phyloP scores from a whole-genome alignment of 2,113 vertebrate genomes.

The Balaeniceps rex region DNA sequence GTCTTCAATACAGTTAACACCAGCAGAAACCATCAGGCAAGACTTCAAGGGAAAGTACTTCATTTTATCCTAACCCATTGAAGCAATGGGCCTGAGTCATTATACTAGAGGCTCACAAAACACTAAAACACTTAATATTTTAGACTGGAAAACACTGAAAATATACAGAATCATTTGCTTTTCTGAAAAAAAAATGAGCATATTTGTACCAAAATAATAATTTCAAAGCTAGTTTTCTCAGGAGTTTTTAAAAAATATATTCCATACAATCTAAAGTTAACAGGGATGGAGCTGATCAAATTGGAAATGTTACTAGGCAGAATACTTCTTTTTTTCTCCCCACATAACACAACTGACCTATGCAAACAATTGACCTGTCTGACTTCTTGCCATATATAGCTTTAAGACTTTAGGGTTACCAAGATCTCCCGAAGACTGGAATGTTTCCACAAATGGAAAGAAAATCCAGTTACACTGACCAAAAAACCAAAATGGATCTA shows the following conservation, averaged over 20 bases:
- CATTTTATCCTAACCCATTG: neutral
- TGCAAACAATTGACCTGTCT: neutral
- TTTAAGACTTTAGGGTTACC: neutral
- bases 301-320: neutral
- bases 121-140: neutral
- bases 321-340: neutral
- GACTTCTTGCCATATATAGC: neutral
- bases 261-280: neutral
- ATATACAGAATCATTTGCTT: neutral
- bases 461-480: neutral
- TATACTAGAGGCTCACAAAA: neutral
- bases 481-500: neutral
- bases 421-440: neutral
- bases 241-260: neutral
- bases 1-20: neutral
- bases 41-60: neutral
- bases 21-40: neutral
- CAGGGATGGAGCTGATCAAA: neutral
- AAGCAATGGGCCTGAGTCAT: neutral
- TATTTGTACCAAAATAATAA: neutral
- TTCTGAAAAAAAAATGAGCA: neutral
- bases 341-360: neutral
- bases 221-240: neutral
- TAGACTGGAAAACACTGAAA: neutral
- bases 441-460: neutral